Evolutionary conservation across 2,888 invertebrate species (phyloP).

Genomic region (Camptogramma bilineatum): DNA sequence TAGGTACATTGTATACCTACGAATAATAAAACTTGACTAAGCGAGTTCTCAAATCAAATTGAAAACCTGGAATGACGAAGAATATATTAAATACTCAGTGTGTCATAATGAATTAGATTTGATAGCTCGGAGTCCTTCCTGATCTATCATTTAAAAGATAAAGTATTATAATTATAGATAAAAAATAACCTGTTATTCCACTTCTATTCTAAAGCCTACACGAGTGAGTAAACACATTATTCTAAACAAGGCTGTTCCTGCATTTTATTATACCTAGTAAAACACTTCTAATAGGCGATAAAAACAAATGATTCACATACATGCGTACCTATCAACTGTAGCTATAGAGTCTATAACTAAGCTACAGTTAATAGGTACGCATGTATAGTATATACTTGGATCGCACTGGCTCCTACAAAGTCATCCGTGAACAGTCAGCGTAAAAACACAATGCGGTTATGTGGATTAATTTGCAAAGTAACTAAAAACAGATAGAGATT

Average conservation of each 20-base stretch:
- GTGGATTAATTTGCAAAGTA: no score
- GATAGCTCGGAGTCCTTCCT: constrained; percentile 24
- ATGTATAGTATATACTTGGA: neutral
- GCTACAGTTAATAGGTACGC: no score
- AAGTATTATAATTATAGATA: constrained; percentile 19
- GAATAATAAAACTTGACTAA: neutral
- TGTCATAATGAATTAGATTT: constrained; percentile 6
- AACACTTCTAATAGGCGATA: constrained; percentile 41
- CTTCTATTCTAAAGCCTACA: constrained; percentile 25
- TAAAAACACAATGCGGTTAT: no score
- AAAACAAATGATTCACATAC: constrained; percentile 51
- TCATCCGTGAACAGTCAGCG: neutral
- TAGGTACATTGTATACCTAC: no score
- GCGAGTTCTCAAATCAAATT: neutral
- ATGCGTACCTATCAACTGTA: constrained; percentile 7
- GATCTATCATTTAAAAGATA: constrained; percentile 23
- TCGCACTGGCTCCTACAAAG: constrained; percentile 1
- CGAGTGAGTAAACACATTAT: constrained; percentile 38
- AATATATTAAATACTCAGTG: neutral
- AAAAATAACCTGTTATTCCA: constrained; percentile 30
- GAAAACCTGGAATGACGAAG: neutral
- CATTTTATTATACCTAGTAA: constrained; percentile 44
- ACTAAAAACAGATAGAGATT: no score
- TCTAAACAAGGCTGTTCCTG: constrained; percentile 49
- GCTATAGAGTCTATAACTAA: neutral